Base-by-base conservation (phyloP, 2,797 vertebrate genomes). In the Pipistrellus pipistrellus region DNA sequence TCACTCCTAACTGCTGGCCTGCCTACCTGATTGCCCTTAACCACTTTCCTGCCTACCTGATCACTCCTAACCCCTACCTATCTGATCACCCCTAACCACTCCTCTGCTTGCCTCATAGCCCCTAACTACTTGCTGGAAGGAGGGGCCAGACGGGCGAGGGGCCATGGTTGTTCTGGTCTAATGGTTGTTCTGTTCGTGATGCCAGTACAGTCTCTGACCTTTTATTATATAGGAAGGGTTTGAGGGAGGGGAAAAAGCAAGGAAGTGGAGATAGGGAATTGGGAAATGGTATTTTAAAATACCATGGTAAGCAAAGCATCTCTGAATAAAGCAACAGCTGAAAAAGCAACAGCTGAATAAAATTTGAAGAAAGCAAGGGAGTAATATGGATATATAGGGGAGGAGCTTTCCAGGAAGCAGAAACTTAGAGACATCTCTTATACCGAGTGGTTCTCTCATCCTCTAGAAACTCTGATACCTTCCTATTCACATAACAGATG, bases 311-410 rank as follows among this genome's bases (percentile, higher is more conserved):
- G 15, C 2, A 85, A 66, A 48, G 0, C 18, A 0, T 91, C 66
- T 25, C 1, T 17, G 48, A 64, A 85, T 23, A 55, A 27, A 76
- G 7, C 17, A 76, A 35, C 17, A 62, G 59, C 1, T 15, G 53
- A 48, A 86, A 72, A 30, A 78, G 4, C 23, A 78, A 35, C 25
- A 59, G 20, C 5, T 90, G 73, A 41, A 27, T 83, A 32, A 81
- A 46, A n/a, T 12, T 30, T 35, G 64, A 55, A n/a, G 7, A 90
- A 38, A 4, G 1, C 38, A 64, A 30, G 18, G 30, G 17, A 90
- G 23, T 14, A 5, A 15, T 12, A 7, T 3, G 2, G 11, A 13
- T 6, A 0, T 21, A n/a, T 5, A 13, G n/a, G 1, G 1, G 8
- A n/a, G 2, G 21, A 44, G 3, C 4, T 85, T 77, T 48, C 9